These are phyloP conservation scores for Melanotaenia boesemani DNA, from an alignment of 2,797 vertebrate genomes.

Conservation along the genomic window DNA sequence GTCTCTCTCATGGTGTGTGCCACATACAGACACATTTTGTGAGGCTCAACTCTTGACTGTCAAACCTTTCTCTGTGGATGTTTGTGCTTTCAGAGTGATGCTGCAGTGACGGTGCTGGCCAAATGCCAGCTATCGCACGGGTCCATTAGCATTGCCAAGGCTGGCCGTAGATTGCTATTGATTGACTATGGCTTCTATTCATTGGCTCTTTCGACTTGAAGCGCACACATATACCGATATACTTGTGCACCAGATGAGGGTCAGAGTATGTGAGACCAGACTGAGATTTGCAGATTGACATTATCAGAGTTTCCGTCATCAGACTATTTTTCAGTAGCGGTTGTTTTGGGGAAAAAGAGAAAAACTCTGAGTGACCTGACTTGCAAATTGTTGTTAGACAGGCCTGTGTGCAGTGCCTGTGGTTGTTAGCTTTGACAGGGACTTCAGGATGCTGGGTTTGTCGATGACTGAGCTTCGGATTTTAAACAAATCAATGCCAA, in stretches of 20 bases:
- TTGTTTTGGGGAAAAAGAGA: slow-evolving; percentile 9
- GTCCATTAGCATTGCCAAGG: slow-evolving; percentile 80
- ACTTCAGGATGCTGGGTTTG: slow-evolving; percentile 54
- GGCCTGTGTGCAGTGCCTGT: not conserved
- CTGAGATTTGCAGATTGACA: slow-evolving; percentile 15
- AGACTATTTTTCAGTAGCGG: not conserved
- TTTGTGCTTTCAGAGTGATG: slow-evolving; percentile 50
- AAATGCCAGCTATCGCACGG: slow-evolving; percentile 72
- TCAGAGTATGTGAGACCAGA: slow-evolving; percentile 36
- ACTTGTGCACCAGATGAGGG: slow-evolving; percentile 20
- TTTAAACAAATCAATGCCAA: slow-evolving; percentile 84
- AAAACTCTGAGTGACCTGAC: slow-evolving; percentile 3
- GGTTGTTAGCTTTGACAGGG: slow-evolving; percentile 39
- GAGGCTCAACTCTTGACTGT: slow-evolving; percentile 52
- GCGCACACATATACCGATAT: slow-evolving; percentile 24
- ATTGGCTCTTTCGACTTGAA: slow-evolving; percentile 66
- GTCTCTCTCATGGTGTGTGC: slow-evolving; percentile 22
- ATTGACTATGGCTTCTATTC: slow-evolving; percentile 81
- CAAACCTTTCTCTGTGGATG: slow-evolving; percentile 29
- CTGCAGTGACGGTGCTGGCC: slow-evolving; percentile 68
- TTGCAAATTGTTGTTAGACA: slow-evolving; percentile 15
- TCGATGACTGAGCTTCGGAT: slow-evolving; percentile 78
- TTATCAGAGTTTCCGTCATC: slow-evolving; percentile 8
- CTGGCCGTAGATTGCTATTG: slow-evolving; percentile 84
- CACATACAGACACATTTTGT: slow-evolving; percentile 60